A percentile compares a stretch with the other conserved stretches of the same genome.
These are phyloP conservation scores for Desmophyllum pertusum DNA, from an alignment of 92 coral and sea anemone genomes.

Conservation along the genomic window DNA sequence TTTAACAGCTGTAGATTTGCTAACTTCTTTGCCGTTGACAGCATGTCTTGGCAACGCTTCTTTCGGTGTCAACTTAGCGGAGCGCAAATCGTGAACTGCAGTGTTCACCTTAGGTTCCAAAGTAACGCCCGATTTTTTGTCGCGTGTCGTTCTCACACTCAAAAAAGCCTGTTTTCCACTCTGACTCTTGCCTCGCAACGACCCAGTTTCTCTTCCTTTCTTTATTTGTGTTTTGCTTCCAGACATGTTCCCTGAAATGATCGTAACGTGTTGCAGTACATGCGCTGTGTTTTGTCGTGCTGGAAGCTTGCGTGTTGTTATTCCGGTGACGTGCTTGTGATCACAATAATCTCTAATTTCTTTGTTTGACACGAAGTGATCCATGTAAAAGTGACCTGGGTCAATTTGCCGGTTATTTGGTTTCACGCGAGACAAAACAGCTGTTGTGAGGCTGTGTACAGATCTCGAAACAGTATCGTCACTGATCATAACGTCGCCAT, in stretches of 20 bases:
- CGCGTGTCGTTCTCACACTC: slow-evolving; percentile 1
- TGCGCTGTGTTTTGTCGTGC: slow-evolving; percentile 5
- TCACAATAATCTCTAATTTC: slow-evolving; percentile 12
- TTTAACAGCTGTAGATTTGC: slow-evolving; percentile 2
- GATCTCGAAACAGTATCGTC: background rate
- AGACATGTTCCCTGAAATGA: slow-evolving; percentile 18
- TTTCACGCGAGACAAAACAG: slow-evolving; percentile 22
- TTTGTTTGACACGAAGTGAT: slow-evolving; percentile 32
- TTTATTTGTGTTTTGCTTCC: slow-evolving; percentile 9
- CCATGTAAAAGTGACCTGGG: slow-evolving; percentile 4
- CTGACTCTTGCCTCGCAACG: background rate
- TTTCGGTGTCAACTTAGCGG: slow-evolving; percentile 7
- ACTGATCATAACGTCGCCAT: background rate
- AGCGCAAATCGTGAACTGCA: background rate
- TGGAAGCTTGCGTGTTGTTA: slow-evolving; percentile 11
- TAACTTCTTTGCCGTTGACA: slow-evolving; percentile 1
- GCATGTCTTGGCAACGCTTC: background rate
- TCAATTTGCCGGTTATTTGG: slow-evolving; percentile 23
- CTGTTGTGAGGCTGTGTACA: background rate
- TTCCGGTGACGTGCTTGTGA: slow-evolving; percentile 34
- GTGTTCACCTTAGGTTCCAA: background rate
- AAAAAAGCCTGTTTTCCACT: background rate
- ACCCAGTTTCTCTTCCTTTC: background rate
- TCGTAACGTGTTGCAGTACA: slow-evolving; percentile 21
- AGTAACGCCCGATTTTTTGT: slow-evolving; percentile 3